Evolutionary conservation across 2,888 invertebrate species (phyloP), one percentile per base, ranked within the genome.

Genomic region (Ganaspis brasiliensis): DNA sequence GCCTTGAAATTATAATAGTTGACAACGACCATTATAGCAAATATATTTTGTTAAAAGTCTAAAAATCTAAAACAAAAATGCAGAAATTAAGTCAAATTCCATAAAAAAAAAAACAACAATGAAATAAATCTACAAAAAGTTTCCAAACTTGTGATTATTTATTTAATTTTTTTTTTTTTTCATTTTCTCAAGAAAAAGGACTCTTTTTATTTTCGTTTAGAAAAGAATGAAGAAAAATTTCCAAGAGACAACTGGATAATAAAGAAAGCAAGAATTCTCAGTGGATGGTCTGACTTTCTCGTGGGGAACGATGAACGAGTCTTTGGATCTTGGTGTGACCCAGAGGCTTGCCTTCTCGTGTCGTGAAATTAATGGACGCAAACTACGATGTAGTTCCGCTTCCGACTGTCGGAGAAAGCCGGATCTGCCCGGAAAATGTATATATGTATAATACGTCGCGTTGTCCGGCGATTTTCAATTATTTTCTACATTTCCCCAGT

Each of bases 391-490:
- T 59, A n/a, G 59, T 59, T 59, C 63, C n/a, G 63, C 40, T 63
- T 63, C 21, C 40, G 63, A 40, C 40, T 45, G 63, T 45, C 40
- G 40, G 14, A 40, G 21, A 45, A 63, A 45, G 63, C 21, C 40
- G n/a, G 21, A 63, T 45, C 40, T 63, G 24, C 19, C 9, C 40
- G 63, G 40, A 63, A 63, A 63, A 63, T 40, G 21, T 63, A 63
- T 40, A 40, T 63, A 21, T 56, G 40, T 63, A 63, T 45, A 63
- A 24, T 40, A 63, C 63, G 59, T 59, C 59, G 59, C 59, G 59
- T 26, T 59, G 40, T 40, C 40, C 40, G 40, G 40, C 40, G 21
- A 63, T 63, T 63, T 63, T 63, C 63, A 63, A 63, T 63, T 63
- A 59, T 63, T 63, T 40, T 40, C 63, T 19, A 63, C 63, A 12